Evolutionary conservation across 2,888 invertebrate species (phyloP), one percentile per base, ranked within the genome.

Genomic region (Crossocerus cetratus): DNA sequence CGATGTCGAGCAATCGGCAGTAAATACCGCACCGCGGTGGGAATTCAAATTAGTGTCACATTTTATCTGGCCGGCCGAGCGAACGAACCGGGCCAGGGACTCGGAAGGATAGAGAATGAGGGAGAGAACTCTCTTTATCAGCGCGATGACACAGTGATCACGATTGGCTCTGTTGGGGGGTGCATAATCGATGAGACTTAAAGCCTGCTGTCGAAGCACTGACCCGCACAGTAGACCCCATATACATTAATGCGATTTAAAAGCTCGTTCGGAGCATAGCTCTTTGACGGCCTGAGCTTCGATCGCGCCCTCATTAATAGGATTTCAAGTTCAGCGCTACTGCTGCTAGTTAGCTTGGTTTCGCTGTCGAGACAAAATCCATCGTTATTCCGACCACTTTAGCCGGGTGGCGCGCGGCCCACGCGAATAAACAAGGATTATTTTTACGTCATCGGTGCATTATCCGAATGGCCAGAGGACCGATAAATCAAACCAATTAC

Each of bases 321-420:
- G 70, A 75, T 75, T 75, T 75, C 75, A 75, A 75, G 75, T 75
- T 75, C 75, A 75, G 3, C 60, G 70, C 11, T 32, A 32, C 32
- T 32, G n/a, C 63, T 66, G 75, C n/a, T 70, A 75, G 70, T 75
- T 75, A 75, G 54, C 32, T 20, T 62, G 60, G 70, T 75, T 55
- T 69, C 69, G 75, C 70, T 75, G 75, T 55, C n/a, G 16, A 53
- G 49, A 62, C 75, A 75, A 75, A 70, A 65, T 75, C 71, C 67
- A 63, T 16, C 70, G 66, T 60, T 56, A 32, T 32, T 32, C 32
- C 8, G 8, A 32, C 11, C 32, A 11, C 11, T 32, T 32, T 8
- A n/a, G 32, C 11, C 11, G 32, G 11, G 11, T 3, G 11, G 32
- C 32, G 8, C 3, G 11, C 32, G 32, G 8, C 16, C 49, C 1